Conservation (phyloP, 2,113 vertebrate genomes). For the Sclerurus mexicanus region DNA sequence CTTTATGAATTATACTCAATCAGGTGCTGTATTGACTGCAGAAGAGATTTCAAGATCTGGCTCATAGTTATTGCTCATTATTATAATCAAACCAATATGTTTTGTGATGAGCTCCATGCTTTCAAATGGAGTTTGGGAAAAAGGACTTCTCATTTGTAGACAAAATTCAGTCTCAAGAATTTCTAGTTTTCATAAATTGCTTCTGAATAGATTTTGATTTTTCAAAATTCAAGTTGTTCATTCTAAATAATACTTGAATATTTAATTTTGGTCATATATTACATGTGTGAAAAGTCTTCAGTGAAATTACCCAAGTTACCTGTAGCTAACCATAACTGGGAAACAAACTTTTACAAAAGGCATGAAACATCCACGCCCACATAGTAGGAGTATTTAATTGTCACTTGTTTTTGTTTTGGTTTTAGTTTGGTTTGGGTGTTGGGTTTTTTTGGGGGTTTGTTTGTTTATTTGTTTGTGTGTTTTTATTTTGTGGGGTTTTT, state of each 20-base stretch:
- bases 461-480: neutral
- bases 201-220: neutral
- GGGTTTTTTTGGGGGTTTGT: neutral
- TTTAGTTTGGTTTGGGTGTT: too few species aligned
- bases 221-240: neutral
- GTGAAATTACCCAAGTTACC: neutral
- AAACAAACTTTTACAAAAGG: neutral
- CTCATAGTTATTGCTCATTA: slow-evolving; percentile 11
- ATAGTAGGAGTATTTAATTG: neutral
- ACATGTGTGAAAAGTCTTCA: neutral
- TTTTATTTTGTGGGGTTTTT: neutral
- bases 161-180: neutral
- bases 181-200: neutral
- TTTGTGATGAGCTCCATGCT: neutral
- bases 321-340: neutral
- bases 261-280: neutral
- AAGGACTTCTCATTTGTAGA: neutral
- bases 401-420: neutral
- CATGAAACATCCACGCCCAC: neutral
- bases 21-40: neutral
- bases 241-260: neutral
- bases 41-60: neutral
- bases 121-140: neutral
- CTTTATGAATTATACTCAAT: slow-evolving; percentile 3
- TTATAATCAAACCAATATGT: neutral